Evolutionary conservation across 2,113 vertebrate species (phyloP).

Genomic region (Mystacornis crossleyi): DNA sequence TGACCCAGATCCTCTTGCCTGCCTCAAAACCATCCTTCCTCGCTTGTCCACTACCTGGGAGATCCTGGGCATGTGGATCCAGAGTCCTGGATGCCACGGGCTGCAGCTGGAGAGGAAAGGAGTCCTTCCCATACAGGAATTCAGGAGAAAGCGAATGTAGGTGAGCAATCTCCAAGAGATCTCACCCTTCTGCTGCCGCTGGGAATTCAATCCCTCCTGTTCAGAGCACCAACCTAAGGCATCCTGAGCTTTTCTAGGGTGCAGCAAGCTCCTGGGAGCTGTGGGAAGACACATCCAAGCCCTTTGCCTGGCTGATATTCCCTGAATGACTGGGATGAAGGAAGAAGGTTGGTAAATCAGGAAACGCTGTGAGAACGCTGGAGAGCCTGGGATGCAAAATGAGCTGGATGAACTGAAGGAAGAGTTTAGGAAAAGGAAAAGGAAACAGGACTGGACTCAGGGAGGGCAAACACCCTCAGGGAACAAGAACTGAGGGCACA

Average conservation of each 20-base stretch:
- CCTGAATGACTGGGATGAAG: background rate
- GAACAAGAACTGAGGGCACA: background rate
- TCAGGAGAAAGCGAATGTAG: fast-evolving
- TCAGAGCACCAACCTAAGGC: background rate
- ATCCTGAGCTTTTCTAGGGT: background rate
- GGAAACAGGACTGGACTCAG: background rate
- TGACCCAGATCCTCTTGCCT: background rate
- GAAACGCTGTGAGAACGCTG: background rate
- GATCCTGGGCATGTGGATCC: background rate
- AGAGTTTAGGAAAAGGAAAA: background rate
- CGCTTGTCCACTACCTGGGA: background rate
- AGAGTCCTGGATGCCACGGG: background rate
- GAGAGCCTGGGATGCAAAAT: background rate
- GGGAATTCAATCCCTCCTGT: background rate
- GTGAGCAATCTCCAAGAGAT: background rate
- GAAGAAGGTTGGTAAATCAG: background rate
- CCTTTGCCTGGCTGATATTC: background rate
- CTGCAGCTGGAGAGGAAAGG: background rate
- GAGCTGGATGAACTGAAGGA: background rate
- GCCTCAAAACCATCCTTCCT: background rate
- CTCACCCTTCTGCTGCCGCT: background rate
- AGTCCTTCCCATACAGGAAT: background rate
- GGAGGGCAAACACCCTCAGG: background rate
- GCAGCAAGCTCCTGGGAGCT: background rate
- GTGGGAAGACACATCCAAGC: fast-evolving